Evolutionary conservation across 2,113 vertebrate genomes (phyloP).

Genomic region (Spilogale gracilis): DNA sequence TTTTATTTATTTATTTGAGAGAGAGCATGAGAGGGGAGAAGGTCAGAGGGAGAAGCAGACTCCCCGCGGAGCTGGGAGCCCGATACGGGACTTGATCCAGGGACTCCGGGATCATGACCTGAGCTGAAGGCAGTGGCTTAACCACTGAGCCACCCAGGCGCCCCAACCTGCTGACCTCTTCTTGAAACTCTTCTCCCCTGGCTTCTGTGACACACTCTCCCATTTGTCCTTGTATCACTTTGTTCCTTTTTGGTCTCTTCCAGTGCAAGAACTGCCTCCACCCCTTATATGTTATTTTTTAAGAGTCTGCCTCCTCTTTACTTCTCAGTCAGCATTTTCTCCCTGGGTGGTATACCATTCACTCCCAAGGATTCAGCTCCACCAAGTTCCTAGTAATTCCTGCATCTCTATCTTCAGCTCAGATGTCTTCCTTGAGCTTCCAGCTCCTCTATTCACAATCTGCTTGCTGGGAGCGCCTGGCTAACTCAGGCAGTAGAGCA

Average conservation of each 20-base stretch:
- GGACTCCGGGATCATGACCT: no score
- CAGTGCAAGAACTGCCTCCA: background rate
- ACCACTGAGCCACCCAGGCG: no score
- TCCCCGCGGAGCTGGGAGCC: no score
- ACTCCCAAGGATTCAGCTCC: background rate
- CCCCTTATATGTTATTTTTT: background rate
- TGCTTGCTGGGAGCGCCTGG: background rate
- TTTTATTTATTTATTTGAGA: no score
- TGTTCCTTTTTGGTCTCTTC: background rate
- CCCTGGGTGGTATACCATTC: background rate
- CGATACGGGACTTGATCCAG: no score
- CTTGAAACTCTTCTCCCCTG: background rate
- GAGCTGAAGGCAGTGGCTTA: no score
- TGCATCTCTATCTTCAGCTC: background rate
- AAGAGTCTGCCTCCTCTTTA: background rate
- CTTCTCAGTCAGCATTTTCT: background rate
- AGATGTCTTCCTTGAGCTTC: conserved; percentile 18
- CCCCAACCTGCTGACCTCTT: background rate
- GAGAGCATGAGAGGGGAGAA: no score
- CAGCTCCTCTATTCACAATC: background rate
- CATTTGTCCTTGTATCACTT: background rate
- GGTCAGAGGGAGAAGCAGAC: no score
- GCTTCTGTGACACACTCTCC: background rate
- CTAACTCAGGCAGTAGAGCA: background rate
- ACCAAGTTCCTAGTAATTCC: conserved; percentile 46